Conservation (phyloP, 2,888 invertebrate species). For the Scrobipalpa atriplicella region DNA sequence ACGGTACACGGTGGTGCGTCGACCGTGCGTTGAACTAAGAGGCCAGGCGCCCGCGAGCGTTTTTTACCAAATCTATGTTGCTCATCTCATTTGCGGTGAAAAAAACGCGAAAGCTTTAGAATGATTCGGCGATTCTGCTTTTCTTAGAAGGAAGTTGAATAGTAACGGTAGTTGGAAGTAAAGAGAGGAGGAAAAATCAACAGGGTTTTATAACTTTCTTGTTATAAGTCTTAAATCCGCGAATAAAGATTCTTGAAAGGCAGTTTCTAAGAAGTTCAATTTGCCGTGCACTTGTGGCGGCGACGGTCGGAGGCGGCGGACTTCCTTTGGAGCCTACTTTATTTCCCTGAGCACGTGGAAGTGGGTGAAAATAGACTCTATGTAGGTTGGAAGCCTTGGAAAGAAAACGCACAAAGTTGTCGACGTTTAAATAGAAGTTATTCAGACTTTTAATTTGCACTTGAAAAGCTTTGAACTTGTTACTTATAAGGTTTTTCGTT, state of each 20-base stretch:
- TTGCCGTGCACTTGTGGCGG: not conserved
- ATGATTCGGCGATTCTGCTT: slow-evolving; percentile 12
- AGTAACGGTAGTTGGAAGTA: not conserved
- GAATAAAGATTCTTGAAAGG: not conserved
- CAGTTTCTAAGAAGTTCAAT: not conserved
- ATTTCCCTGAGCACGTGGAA: not conserved
- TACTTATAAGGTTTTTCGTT: not conserved
- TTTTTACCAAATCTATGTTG: slow-evolving; percentile 58
- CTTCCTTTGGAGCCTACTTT: not conserved
- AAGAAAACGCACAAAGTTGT: not conserved
- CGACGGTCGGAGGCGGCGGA: not conserved
- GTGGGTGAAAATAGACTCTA: not conserved
- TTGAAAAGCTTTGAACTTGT: not conserved
- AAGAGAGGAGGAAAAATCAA: not conserved
- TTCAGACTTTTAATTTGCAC: slow-evolving; percentile 4
- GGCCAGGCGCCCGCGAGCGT: slow-evolving; percentile 59
- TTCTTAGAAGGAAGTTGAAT: not conserved
- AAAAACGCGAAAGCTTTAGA: not conserved
- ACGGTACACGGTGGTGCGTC: slow-evolving; percentile 75
- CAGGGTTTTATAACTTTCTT: not conserved
- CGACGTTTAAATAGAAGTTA: not conserved
- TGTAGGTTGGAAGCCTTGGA: not conserved
- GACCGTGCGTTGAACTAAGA: slow-evolving; percentile 78
- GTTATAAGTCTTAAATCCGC: not conserved
- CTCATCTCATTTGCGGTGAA: slow-evolving; percentile 33